A percentile compares a stretch with the other conserved stretches of the same genome.
These are phyloP conservation scores for Heliconius himera DNA, from an alignment of 1,140 invertebrate genomes.

Conservation along the genomic window DNA sequence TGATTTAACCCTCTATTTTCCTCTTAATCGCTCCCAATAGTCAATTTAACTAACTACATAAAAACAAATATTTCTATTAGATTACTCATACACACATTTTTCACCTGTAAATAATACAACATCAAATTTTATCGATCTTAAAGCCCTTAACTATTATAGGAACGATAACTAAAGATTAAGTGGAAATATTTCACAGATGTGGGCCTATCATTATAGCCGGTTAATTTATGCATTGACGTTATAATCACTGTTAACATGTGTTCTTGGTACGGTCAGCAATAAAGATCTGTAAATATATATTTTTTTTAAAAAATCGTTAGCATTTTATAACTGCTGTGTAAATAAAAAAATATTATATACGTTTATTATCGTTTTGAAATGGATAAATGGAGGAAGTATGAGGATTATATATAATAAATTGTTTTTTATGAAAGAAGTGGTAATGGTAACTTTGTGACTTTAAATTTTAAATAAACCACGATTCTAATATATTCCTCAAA, in stretches of 20 bases:
- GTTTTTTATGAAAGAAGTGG: too few relatives aligned
- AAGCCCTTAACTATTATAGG: constrained; percentile 30
- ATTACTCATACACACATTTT: constrained; percentile 2
- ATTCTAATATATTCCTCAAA: too few relatives aligned
- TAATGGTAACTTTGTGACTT: too few relatives aligned
- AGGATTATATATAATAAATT: too few relatives aligned
- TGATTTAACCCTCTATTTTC: background rate
- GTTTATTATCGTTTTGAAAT: background rate
- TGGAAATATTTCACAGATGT: constrained; percentile 39
- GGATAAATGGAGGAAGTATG: too few relatives aligned
- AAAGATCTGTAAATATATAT: constrained; percentile 2
- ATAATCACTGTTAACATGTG: constrained; percentile 37
- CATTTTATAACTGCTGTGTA: background rate
- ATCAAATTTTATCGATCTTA: constrained; percentile 34
- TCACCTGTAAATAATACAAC: constrained; percentile 17
- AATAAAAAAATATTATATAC: background rate
- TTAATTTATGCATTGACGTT: constrained; percentile 37
- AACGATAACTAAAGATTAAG: constrained; percentile 36
- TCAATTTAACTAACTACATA: background rate
- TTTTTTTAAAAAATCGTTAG: background rate
- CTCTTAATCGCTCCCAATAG: background rate
- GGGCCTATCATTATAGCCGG: constrained; percentile 32
- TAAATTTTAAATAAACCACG: too few relatives aligned
- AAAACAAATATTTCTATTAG: constrained; percentile 17
- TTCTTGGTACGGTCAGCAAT: constrained; percentile 31